These are phyloP conservation scores for Mobula birostris DNA, from an alignment of 2,113 vertebrate species.

Conservation along the genomic window DNA sequence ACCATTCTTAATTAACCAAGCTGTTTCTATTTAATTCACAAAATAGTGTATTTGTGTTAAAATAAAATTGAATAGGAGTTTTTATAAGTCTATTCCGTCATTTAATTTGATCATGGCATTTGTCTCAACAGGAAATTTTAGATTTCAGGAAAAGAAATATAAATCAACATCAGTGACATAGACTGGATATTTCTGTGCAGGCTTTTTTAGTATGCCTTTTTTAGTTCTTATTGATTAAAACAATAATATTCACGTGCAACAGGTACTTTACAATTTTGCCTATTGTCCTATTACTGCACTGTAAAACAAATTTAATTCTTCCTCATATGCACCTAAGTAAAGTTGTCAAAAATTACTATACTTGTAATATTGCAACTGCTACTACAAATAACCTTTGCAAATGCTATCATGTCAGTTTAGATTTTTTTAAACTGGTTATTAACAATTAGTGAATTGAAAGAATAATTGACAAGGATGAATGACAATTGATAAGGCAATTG, in stretches of 20 bases:
- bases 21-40: background rate
- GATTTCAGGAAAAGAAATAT: background rate
- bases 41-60: background rate
- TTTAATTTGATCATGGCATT: background rate
- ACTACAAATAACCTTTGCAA: background rate
- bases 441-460: background rate
- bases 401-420: background rate
- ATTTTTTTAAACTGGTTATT: background rate
- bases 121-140: background rate
- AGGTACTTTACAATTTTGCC: background rate
- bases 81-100: background rate
- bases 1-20: background rate
- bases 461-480: background rate
- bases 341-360: background rate
- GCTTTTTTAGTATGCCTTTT: no score
- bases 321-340: background rate
- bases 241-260: no score
- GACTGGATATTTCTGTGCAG: no score
- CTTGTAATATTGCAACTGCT: background rate
- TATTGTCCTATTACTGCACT: background rate
- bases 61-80: background rate
- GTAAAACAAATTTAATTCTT: conserved; percentile 7
- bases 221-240: no score
- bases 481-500: background rate
- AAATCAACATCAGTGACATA: background rate